These are phyloP conservation scores for Cyanoramphus novaezelandiae DNA, from an alignment of 2,113 vertebrate genomes.

Conservation along the genomic window DNA sequence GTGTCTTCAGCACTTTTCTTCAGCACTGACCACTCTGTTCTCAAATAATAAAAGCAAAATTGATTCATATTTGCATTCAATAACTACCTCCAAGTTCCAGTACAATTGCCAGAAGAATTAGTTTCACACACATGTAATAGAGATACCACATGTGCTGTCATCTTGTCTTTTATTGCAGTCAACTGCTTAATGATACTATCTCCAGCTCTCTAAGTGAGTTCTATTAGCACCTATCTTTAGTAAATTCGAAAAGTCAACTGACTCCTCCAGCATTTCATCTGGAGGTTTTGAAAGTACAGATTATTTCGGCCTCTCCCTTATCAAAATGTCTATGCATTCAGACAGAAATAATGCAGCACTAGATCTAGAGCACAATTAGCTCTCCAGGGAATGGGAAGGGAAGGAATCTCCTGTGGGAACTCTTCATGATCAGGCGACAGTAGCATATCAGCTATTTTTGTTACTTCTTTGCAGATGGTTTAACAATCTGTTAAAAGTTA, in stretches of 20 bases:
- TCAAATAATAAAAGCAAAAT: background rate
- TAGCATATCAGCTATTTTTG: slow-evolving; percentile 5
- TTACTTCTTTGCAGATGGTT: background rate
- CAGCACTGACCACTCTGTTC: background rate
- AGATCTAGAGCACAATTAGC: background rate
- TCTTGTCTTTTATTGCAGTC: background rate
- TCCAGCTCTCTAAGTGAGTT: background rate
- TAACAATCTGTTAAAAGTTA: background rate
- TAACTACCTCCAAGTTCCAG: background rate
- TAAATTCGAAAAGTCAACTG: background rate
- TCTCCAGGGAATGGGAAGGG: background rate
- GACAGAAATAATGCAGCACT: background rate
- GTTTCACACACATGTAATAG: background rate
- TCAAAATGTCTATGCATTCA: background rate
- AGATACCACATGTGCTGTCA: no score
- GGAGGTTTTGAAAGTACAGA: background rate
- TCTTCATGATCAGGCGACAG: background rate
- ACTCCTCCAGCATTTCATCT: background rate
- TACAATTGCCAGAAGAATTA: background rate
- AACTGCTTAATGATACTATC: background rate
- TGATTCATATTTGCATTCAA: background rate
- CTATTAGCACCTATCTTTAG: background rate
- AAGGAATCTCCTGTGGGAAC: background rate
- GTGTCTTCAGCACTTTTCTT: background rate
- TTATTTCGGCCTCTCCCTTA: background rate